These are phyloP conservation scores for Charanyca ferruginea DNA, from an alignment of 2,888 invertebrate genomes.

Conservation along the genomic window DNA sequence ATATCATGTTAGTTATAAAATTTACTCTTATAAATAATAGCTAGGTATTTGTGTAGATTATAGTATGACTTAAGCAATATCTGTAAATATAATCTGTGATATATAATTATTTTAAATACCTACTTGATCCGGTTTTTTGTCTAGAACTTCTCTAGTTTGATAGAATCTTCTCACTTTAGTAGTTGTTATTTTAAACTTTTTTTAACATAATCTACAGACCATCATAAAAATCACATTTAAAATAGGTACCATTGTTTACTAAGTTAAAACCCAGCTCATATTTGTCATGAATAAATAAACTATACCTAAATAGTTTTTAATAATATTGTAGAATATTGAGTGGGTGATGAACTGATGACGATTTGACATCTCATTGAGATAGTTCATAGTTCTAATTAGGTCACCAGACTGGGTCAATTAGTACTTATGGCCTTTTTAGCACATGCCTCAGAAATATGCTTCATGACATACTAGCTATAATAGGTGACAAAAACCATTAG, in stretches of 20 bases:
- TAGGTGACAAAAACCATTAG: conserved; percentile 21
- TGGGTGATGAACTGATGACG: conserved; percentile 47
- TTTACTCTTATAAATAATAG: conserved; percentile 26
- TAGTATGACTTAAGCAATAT: conserved; percentile 16
- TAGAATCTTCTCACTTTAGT: background rate
- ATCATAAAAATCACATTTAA: background rate
- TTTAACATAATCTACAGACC: background rate
- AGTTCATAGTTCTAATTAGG: conserved; percentile 76
- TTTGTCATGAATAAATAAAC: background rate
- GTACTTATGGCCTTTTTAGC: conserved; percentile 77
- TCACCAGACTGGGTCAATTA: conserved; percentile 84
- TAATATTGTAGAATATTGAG: conserved; percentile 30
- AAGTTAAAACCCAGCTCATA: background rate
- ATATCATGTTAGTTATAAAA: conserved; percentile 69
- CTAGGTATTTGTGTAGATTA: conserved; percentile 17
- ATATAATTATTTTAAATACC: background rate
- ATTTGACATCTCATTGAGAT: conserved; percentile 66
- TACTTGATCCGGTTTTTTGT: background rate
- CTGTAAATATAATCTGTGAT: conserved; percentile 8
- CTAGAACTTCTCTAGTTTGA: background rate
- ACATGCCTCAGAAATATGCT: conserved; percentile 56
- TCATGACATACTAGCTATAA: conserved; percentile 24
- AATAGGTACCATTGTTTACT: background rate
- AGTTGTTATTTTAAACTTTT: no score
- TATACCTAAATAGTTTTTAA: background rate